Percentiles rank a stretch among this genome's conserved stretches.
Evolutionary conservation across 2,113 vertebrate species (phyloP).

Genomic region (Oncorhynchus tshawytscha): DNA sequence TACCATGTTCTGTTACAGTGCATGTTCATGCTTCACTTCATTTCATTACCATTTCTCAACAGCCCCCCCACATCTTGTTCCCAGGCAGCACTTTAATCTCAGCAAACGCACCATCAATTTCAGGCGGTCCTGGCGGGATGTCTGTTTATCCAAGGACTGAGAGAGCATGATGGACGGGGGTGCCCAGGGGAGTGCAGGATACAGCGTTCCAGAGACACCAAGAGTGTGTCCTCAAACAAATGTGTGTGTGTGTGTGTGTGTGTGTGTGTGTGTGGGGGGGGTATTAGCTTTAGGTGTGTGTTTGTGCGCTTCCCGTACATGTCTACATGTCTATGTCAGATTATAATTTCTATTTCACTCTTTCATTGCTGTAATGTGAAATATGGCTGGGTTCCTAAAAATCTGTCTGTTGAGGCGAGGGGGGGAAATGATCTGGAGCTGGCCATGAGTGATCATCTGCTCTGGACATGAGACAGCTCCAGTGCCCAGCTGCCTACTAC

Average conservation of each 20-base stretch:
- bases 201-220: too few species aligned
- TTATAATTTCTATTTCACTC: neutral
- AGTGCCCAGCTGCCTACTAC: slow-evolving; percentile 28
- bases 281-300: too few species aligned
- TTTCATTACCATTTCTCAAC: too few species aligned
- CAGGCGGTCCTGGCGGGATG: neutral
- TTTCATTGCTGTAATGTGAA: too few species aligned
- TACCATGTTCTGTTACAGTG: too few species aligned
- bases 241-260: too few species aligned
- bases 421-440: neutral
- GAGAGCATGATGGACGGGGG: slow-evolving; percentile 15
- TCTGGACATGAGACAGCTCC: slow-evolving; percentile 29
- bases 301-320: neutral
- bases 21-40: too few species aligned
- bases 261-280: too few species aligned
- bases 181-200: slow-evolving; percentile 2
- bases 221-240: too few species aligned
- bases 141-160: slow-evolving; percentile 27
- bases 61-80: neutral
- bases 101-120: slow-evolving; percentile 23
- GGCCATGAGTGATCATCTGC: slow-evolving; percentile 26
- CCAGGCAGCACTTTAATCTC: slow-evolving; percentile 30
- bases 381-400: neutral
- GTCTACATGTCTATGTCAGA: neutral
- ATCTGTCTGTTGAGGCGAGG: neutral